Evolutionary conservation across 2,888 invertebrate genomes (phyloP).

Genomic region (Cantharis rustica): DNA sequence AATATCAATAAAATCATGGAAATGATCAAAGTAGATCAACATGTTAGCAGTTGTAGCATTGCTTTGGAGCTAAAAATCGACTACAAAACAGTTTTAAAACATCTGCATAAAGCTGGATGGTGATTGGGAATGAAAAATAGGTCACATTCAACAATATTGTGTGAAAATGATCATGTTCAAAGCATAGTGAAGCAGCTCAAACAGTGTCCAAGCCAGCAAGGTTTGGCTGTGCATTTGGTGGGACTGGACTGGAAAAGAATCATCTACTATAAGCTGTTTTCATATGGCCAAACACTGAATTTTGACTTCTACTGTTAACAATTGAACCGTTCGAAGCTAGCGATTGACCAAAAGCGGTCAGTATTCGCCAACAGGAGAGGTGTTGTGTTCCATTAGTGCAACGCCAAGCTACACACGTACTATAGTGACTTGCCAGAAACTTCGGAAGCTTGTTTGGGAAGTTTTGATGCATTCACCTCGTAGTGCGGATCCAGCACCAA

Average conservation of each 20-base stretch:
- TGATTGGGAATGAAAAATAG: neutral
- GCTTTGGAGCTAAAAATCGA: too few relatives aligned
- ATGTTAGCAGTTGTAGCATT: too few relatives aligned
- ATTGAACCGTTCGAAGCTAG: slow-evolving; percentile 26
- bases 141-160: neutral
- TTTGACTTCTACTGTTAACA: slow-evolving; percentile 34
- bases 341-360: slow-evolving; percentile 28
- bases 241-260: slow-evolving; percentile 24
- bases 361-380: slow-evolving; percentile 4
- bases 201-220: slow-evolving; percentile 11
- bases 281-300: slow-evolving; percentile 30
- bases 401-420: slow-evolving; percentile 21
- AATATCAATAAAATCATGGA: too few relatives aligned
- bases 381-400: slow-evolving; percentile 7
- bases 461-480: neutral
- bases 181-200: slow-evolving; percentile 17
- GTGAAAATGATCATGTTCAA: too few relatives aligned
- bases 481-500: too few relatives aligned
- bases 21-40: too few relatives aligned
- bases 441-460: slow-evolving; percentile 35
- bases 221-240: neutral
- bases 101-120: neutral
- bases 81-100: too few relatives aligned
- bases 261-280: slow-evolving; percentile 26
- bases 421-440: slow-evolving; percentile 36